phyloP scores from a whole-genome alignment of 2,888 invertebrate genomes.

The Lochmaea crataegi region DNA sequence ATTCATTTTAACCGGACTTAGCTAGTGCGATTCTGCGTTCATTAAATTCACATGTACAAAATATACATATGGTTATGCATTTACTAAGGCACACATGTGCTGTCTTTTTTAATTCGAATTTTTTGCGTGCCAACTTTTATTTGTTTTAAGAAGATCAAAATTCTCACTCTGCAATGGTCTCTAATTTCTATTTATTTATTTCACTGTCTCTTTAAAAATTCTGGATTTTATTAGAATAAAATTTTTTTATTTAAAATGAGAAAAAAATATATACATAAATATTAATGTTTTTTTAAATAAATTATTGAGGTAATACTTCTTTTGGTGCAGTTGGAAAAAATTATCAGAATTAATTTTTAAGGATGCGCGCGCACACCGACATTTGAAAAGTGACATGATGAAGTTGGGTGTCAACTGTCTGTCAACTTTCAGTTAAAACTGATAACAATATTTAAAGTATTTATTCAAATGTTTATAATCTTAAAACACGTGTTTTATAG shows the following conservation, averaged over 20 bases:
- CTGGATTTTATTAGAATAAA: not conserved
- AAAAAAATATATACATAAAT: no score
- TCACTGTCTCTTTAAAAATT: not conserved
- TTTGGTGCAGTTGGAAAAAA: no score
- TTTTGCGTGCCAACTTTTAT: conserved; percentile 13
- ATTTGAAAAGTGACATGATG: no score
- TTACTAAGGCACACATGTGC: conserved; percentile 12
- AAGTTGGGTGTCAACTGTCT: no score
- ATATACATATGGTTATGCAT: conserved; percentile 14
- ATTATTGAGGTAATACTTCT: no score
- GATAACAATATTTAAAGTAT: no score
- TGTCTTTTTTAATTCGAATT: not conserved
- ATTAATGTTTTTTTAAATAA: no score
- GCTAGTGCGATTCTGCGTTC: not conserved
- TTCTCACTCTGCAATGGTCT: conserved; percentile 17
- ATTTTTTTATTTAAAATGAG: not conserved
- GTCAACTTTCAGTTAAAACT: no score
- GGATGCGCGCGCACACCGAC: no score
- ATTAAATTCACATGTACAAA: not conserved
- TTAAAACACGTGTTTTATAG: no score
- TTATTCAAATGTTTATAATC: no score
- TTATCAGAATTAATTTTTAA: no score
- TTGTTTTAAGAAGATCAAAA: conserved; percentile 12
- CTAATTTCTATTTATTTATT: not conserved
- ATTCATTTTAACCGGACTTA: not conserved